phyloP scores from a whole-genome alignment of 2,888 invertebrate species.

The Mesorhabditis belari region DNA sequence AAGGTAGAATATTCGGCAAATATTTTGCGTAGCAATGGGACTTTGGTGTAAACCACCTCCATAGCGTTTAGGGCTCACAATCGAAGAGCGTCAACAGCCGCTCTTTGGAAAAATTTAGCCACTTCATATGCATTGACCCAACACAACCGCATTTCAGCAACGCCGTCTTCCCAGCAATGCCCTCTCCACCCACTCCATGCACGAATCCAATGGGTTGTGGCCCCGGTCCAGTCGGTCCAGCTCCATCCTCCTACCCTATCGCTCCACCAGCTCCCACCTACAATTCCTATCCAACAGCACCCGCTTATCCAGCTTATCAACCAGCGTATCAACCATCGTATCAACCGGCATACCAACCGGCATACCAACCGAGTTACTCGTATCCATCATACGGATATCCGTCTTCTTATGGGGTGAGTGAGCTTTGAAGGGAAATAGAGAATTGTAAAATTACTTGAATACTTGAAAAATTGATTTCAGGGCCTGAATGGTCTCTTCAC shows the following conservation, averaged over 20 bases:
- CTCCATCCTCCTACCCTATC: constrained; percentile 8
- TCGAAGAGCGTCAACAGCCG: too few relatives aligned
- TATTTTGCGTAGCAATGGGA: too few relatives aligned
- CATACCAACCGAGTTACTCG: constrained; percentile 10
- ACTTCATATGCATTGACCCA: too few relatives aligned
- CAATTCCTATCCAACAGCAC: constrained; percentile 9
- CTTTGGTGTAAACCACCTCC: too few relatives aligned
- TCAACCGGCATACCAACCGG: constrained; percentile 14
- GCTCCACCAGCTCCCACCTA: constrained; percentile 8
- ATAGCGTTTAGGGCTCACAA: too few relatives aligned
- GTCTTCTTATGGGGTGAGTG: constrained; percentile 6
- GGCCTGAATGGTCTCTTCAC: constrained; percentile 33
- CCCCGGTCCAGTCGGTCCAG: constrained; percentile 9
- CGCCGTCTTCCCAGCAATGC: constrained; percentile 15
- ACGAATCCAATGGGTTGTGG: constrained; percentile 10
- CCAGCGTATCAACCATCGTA: constrained; percentile 2
- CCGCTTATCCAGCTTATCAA: constrained; percentile 8
- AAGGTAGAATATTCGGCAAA: too few relatives aligned
- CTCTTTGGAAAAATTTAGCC: too few relatives aligned
- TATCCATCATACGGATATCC: constrained; percentile 10
- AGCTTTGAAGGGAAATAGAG: too few relatives aligned
- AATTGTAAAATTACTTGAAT: too few relatives aligned
- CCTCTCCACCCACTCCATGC: constrained; percentile 12
- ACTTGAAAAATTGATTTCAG: too few relatives aligned
- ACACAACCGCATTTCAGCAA: not conserved